These are phyloP conservation scores for Vesta saturnalis DNA, from an alignment of 2,888 invertebrate species.

Conservation along the genomic window DNA sequence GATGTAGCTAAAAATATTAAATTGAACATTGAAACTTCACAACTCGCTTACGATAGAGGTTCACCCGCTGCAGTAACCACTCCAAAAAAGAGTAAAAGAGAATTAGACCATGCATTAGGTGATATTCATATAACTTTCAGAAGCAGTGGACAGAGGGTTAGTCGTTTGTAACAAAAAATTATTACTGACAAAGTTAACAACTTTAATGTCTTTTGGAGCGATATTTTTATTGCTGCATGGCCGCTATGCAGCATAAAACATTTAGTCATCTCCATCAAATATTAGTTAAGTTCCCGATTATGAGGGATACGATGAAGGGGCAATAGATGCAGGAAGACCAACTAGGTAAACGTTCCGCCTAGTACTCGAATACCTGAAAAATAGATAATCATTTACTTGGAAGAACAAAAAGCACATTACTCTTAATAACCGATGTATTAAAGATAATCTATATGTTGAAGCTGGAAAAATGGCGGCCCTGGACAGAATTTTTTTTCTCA, in stretches of 20 bases:
- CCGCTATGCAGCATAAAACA: background rate
- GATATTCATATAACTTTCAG: no score
- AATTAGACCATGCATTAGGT: no score
- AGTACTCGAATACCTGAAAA: conserved; percentile 14
- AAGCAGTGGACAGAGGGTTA: no score
- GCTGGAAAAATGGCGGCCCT: conserved; percentile 6
- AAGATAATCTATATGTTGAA: conserved; percentile 6
- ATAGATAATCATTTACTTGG: conserved; percentile 21
- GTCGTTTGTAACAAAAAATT: conserved; percentile 1
- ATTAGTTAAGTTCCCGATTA: conserved; percentile 10
- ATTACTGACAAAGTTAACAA: background rate
- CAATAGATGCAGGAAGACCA: conserved; percentile 24
- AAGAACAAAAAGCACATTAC: conserved; percentile 13
- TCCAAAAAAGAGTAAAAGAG: no score
- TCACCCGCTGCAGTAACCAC: no score
- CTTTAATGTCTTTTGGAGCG: background rate
- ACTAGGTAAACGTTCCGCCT: conserved; percentile 20
- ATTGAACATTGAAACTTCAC: no score
- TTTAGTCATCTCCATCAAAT: conserved; percentile 4
- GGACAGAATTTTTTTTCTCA: background rate
- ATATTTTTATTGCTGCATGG: background rate
- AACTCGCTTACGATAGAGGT: no score
- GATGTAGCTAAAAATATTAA: no score
- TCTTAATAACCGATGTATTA: background rate
- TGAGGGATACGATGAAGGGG: conserved; percentile 25